Evolutionary conservation across 2,113 vertebrate genomes (phyloP).

Genomic region (Formicarius rufipectus): DNA sequence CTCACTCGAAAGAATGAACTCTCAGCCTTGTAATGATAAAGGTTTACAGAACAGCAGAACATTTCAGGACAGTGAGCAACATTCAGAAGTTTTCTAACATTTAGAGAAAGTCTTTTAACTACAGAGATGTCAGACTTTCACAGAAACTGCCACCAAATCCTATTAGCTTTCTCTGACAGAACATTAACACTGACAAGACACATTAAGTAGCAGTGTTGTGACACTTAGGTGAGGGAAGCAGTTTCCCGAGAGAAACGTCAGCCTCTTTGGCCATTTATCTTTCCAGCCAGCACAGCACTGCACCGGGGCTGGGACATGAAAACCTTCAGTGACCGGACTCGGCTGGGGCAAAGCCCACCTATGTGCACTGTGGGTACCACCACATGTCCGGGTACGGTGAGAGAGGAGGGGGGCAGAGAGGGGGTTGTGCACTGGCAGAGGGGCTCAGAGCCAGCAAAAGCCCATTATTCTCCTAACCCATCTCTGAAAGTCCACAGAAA

Average conservation of each 20-base stretch:
- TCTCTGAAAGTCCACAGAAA: not conserved
- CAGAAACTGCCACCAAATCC: not conserved
- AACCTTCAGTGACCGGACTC: not conserved
- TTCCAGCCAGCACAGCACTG: not conserved
- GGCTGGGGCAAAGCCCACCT: not conserved
- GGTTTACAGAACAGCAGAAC: not conserved
- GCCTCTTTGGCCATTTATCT: not conserved
- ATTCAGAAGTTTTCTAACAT: not conserved
- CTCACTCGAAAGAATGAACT: not conserved
- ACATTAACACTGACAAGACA: not conserved
- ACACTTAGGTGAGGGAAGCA: not conserved
- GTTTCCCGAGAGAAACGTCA: not conserved
- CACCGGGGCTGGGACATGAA: not conserved
- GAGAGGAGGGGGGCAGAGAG: not conserved
- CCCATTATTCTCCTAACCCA: not conserved
- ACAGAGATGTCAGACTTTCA: not conserved
- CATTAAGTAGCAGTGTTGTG: not conserved
- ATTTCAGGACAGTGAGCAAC: not conserved
- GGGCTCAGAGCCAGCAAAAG: not conserved
- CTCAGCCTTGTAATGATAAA: not conserved
- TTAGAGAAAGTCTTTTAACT: not conserved
- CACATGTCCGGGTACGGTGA: fast-evolving
- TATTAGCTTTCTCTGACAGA: not conserved
- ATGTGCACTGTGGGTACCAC: not conserved
- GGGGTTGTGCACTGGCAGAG: not conserved